Base-by-base conservation (phyloP, 2,888 invertebrate species). In the Drosophila nr. fundita region DNA sequence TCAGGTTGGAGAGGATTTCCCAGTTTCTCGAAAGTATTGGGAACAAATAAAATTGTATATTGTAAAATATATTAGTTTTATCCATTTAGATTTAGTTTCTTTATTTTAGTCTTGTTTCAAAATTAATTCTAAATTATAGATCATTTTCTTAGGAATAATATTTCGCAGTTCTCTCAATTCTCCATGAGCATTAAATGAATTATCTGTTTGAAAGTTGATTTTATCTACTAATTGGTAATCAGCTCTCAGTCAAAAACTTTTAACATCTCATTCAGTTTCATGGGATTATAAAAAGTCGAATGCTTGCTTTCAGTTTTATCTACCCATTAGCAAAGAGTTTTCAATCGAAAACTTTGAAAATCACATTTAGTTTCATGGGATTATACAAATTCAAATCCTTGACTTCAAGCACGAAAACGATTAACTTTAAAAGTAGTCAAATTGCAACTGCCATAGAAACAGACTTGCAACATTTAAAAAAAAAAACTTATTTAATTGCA, bases 401-500 rank as follows among this genome's bases (percentile, higher is more conserved):
- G 18, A 49, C 2, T 27, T 18, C 6, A 29, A 21, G 55, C 21
- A 15, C 4, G 0, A 29, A 27, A 38, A n/a, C 4, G n/a, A 38
- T 36, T 29, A 4, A 27, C 54, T 55, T 27, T 13, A 36, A 13
- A 27, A 40, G 21, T 15, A 42, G 29, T 57, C 15, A 4, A 57
- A 57, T 30, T 30, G 29, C 30, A 36, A 54, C 21, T 30, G 50
- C 32, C 58, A 45, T 45, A 24, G 21, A 42, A 58, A 58, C 8
- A 18, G 24, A n/a, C 24, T 24, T 10, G 24, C 24, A 48, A 27
- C 11, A 32, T n/a, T 6, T n/a, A 21, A 29, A 13, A 42, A 11
- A 36, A 15, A 21, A 15, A 21, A 21, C 8, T 50, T 36, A 27
- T 48, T 45, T 49, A 36, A 36, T 52, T 60, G 13, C 15, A 57